A percentile compares a stretch with the other conserved stretches of the same genome.
Conservation (phyloP, 2,888 invertebrate species). For the Rhamnusium bicolor region DNA sequence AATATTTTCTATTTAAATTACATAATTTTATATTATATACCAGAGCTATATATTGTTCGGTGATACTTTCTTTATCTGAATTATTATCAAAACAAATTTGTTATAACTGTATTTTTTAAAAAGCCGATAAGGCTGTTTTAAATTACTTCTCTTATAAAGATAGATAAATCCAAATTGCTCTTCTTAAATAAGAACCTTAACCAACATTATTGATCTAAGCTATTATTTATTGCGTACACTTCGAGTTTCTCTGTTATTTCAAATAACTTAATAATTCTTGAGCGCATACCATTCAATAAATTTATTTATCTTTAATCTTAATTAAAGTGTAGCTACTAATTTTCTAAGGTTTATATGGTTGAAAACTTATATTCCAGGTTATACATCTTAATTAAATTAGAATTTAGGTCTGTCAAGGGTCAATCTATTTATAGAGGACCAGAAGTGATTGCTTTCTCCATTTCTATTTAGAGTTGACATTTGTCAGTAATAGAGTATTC, state of each 20-base stretch:
- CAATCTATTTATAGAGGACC: slow-evolving; percentile 20
- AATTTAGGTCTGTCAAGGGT: slow-evolving; percentile 21
- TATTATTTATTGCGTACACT: not conserved
- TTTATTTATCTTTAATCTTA: not conserved
- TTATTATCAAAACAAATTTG: no score
- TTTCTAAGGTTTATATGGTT: slow-evolving; percentile 1
- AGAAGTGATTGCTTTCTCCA: slow-evolving; percentile 1
- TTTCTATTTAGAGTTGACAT: slow-evolving; percentile 7
- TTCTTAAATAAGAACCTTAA: no score
- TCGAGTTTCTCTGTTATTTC: not conserved
- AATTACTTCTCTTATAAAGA: no score
- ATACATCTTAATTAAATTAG: slow-evolving; percentile 14
- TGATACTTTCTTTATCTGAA: no score
- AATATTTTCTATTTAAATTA: no score
- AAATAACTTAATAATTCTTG: not conserved
- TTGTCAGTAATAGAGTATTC: slow-evolving; percentile 2
- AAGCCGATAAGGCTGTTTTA: no score
- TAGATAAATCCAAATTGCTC: no score
- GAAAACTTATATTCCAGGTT: slow-evolving; percentile 3
- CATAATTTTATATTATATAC: no score
- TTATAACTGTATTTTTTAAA: no score
- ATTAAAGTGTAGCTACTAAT: not conserved
- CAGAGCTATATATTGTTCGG: no score
- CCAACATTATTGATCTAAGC: no score
- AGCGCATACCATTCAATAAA: not conserved